Evolutionary conservation across 2,797 vertebrate genomes (phyloP).

Genomic region (Cossypha niveicapilla): DNA sequence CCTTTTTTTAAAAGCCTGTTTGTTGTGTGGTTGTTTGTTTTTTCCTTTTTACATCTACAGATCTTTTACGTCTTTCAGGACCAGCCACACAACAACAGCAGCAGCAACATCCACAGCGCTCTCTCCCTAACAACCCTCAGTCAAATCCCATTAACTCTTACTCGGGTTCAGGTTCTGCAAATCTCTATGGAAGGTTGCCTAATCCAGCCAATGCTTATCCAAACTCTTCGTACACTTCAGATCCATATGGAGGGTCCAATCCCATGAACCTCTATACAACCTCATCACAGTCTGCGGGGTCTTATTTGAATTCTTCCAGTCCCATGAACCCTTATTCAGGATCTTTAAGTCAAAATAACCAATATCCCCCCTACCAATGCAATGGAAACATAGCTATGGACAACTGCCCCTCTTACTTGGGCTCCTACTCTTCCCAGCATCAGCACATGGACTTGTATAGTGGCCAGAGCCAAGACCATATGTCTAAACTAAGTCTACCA

Average conservation of each 20-base stretch:
- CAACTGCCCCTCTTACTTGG: conserved; percentile 78
- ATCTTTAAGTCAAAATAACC: conserved; percentile 75
- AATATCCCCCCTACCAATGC: conserved; percentile 86
- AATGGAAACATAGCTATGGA: conserved; percentile 86
- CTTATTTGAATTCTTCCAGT: conserved; percentile 88
- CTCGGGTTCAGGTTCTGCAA: conserved; percentile 77
- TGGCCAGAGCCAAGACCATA: conserved; percentile 79
- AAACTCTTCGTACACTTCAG: conserved; percentile 82
- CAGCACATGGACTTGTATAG: conserved; percentile 87
- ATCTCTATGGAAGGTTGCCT: conserved; percentile 79
- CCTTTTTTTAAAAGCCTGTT: background rate
- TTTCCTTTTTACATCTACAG: conserved; percentile 61
- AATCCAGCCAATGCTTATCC: conserved; percentile 79
- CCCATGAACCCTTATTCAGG: conserved; percentile 77
- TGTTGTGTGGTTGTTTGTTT: background rate
- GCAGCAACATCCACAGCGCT: conserved; percentile 54
- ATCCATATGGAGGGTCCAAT: conserved; percentile 77
- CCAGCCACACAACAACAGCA: conserved; percentile 54
- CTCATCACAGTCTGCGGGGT: conserved; percentile 78
- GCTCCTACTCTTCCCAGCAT: conserved; percentile 82
- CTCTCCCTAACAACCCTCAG: conserved; percentile 74
- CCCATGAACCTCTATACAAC: conserved; percentile 80
- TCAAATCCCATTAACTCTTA: conserved; percentile 75
- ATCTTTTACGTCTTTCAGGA: conserved; percentile 74
- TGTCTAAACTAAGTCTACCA: conserved; percentile 76